Percentiles rank a stretch among this genome's conserved stretches.
Evolutionary conservation across 2,797 vertebrate species (phyloP).

Genomic region (Notamacropus eugenii): DNA sequence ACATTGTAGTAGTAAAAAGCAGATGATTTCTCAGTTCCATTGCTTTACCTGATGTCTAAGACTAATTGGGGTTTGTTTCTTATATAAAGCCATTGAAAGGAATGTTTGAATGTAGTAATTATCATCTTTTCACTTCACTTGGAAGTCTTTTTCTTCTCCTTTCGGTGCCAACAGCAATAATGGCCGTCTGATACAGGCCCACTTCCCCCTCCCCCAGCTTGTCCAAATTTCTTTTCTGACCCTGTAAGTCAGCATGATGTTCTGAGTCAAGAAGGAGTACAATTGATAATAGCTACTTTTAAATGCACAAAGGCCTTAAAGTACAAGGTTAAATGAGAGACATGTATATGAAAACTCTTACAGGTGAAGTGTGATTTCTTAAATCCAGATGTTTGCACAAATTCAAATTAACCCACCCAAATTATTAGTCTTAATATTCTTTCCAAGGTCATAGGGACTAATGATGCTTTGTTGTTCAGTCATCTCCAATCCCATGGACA

Average conservation of each 20-base stretch:
- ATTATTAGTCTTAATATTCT: neutral
- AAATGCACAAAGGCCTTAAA: neutral
- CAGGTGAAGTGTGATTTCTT: neutral
- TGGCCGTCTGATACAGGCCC: neutral
- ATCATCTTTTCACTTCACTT: neutral
- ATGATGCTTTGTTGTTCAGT: neutral
- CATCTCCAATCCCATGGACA: neutral
- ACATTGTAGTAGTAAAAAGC: neutral
- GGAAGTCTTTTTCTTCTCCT: neutral
- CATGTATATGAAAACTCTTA: neutral
- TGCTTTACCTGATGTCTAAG: neutral
- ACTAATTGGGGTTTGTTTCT: neutral
- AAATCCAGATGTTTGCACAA: neutral
- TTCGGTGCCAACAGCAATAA: neutral
- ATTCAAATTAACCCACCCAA: neutral
- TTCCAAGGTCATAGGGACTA: neutral
- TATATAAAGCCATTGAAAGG: neutral
- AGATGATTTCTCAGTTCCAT: neutral
- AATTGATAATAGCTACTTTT: neutral
- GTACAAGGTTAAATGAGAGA: neutral
- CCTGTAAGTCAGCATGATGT: neutral
- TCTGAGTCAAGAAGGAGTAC: neutral
- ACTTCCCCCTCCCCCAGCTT: neutral
- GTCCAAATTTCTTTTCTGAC: neutral
- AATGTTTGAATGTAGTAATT: conserved; percentile 22